Percentiles rank a stretch among this genome's conserved stretches.
phyloP scores from a whole-genome alignment of 1,140 invertebrate species.

The Brachionus asplanchnoidis region DNA sequence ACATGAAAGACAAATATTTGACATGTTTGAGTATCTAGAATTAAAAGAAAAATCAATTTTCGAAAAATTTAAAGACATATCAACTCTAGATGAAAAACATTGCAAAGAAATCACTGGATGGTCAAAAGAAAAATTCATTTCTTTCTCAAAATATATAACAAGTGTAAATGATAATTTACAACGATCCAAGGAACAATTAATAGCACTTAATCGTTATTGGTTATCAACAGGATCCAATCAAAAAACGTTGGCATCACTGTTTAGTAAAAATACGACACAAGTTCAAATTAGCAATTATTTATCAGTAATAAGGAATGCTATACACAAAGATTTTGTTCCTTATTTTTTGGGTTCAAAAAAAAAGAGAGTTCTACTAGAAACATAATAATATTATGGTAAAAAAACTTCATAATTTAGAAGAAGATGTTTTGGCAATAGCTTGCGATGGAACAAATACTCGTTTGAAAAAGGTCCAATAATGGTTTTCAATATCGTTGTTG shows the following conservation, averaged over 20 bases:
- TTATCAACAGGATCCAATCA: neutral
- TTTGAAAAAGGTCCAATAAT: conserved; percentile 1
- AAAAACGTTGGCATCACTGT: neutral
- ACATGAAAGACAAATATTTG: neutral
- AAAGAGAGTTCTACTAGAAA: conserved; percentile 11
- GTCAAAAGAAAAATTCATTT: conserved; percentile 2
- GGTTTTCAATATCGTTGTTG: neutral
- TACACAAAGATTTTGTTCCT: neutral
- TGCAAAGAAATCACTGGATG: conserved; percentile 8
- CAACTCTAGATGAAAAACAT: neutral
- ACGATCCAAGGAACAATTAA: neutral
- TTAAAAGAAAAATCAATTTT: neutral
- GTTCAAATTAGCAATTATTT: conserved; percentile 9
- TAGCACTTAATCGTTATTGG: conserved; percentile 17
- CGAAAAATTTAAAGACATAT: neutral
- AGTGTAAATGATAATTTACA: neutral
- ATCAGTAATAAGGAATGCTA: neutral
- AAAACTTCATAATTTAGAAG: neutral
- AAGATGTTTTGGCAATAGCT: neutral
- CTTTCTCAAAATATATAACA: neutral
- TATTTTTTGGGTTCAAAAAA: conserved; percentile 3
- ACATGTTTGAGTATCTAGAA: neutral
- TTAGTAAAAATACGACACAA: neutral
- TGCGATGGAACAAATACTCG: neutral
- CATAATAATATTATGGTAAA: conserved; percentile 14